Percentiles rank a stretch among this genome's conserved stretches.
Evolutionary conservation across 2,113 vertebrate species (phyloP).

Genomic region (Ceratotherium simum): DNA sequence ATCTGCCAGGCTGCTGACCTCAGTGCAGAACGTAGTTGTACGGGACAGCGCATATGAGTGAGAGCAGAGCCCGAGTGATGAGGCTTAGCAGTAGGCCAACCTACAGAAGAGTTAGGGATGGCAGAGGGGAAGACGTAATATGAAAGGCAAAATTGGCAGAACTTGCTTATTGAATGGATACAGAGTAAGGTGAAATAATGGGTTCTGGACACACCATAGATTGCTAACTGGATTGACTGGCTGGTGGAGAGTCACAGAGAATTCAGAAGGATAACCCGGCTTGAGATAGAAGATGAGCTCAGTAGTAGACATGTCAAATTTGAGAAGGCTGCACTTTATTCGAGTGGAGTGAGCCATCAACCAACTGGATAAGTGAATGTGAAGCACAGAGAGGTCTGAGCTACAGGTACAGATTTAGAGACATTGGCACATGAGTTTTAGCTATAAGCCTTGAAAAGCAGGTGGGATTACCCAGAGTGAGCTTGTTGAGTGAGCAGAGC

Average conservation of each 20-base stretch:
- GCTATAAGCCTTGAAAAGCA: neutral
- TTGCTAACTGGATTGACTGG: no score
- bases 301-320: accelerated
- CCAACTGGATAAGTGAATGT: no score
- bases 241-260: neutral
- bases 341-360: accelerated
- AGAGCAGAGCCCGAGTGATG: accelerated
- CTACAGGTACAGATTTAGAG: accelerated
- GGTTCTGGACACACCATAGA: accelerated
- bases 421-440: no score
- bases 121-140: accelerated
- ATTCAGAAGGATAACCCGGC: neutral
- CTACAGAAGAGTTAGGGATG: accelerated
- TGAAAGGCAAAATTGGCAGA: no score
- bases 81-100: neutral
- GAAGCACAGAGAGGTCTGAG: neutral
- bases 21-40: accelerated
- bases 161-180: accelerated
- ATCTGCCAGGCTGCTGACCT: neutral
- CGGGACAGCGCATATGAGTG: accelerated
- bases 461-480: neutral
- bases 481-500: neutral
- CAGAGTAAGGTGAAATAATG: neutral
- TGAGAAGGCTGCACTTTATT: neutral
- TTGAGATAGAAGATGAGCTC: neutral